Percentiles rank a stretch among this genome's conserved stretches.
Conservation (phyloP, 2,797 vertebrate genomes). For the Tenualosa thibaudeaui region DNA sequence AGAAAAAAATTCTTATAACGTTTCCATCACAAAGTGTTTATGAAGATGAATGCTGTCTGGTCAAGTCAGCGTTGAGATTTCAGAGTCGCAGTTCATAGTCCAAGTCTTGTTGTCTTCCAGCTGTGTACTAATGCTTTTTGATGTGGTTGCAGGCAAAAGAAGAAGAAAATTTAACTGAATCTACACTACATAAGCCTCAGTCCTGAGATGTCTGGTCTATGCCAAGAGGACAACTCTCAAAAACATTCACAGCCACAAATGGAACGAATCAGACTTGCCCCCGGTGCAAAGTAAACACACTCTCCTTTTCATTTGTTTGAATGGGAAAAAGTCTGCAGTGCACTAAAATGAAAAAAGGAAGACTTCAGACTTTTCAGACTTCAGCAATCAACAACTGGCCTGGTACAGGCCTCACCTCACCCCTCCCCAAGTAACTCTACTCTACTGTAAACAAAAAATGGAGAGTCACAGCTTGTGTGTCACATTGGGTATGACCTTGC, state of each 20-base stretch:
- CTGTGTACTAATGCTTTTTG: neutral
- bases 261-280: neutral
- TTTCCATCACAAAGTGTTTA: neutral
- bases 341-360: neutral
- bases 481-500: neutral
- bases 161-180: neutral
- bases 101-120: neutral
- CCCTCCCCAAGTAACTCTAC: neutral
- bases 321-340: neutral
- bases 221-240: neutral
- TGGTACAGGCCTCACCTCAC: neutral
- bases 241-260: neutral
- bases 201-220: neutral
- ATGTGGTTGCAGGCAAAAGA: neutral
- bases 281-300: neutral
- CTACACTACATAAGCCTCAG: neutral
- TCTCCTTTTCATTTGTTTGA: neutral
- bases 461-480: neutral
- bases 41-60: neutral
- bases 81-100: neutral
- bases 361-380: too few species aligned
- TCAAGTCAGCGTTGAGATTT: neutral
- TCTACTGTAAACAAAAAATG: too few species aligned
- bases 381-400: neutral
- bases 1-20: neutral